A percentile compares a stretch with the other conserved stretches of the same genome.
phyloP scores from a whole-genome alignment of 2,113 vertebrate genomes.

The Mormoops blainvillei region DNA sequence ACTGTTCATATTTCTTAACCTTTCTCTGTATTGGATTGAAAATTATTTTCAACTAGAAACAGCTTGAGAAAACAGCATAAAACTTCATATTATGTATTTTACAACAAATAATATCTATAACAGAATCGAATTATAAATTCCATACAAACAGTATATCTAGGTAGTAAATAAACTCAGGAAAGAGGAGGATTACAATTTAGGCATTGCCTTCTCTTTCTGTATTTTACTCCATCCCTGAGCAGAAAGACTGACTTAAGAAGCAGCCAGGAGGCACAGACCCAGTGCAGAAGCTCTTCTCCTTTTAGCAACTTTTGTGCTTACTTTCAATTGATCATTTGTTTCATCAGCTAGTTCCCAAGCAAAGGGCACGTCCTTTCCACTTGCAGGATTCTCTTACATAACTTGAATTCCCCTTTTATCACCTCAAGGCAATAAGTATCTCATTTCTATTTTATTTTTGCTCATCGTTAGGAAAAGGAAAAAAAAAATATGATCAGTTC shows the following conservation, averaged over 20 bases:
- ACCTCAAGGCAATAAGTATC: constrained; percentile 77
- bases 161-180: not conserved
- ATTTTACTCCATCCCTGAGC: constrained; percentile 1
- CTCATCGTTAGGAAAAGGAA: constrained; percentile 66
- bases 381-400: constrained; percentile 78
- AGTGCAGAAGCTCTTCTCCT: constrained; percentile 52
- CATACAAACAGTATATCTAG: not conserved
- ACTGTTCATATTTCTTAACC: not conserved
- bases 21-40: not conserved
- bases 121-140: not conserved
- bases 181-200: not conserved
- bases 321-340: constrained; percentile 73
- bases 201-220: rapidly evolving
- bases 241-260: constrained; percentile 56
- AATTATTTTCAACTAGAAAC: not conserved
- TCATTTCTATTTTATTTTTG: constrained; percentile 83
- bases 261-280: not conserved
- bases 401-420: constrained; percentile 80
- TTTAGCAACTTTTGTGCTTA: constrained; percentile 66
- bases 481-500: constrained; percentile 77
- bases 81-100: not conserved
- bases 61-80: not conserved
- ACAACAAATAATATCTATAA: not conserved
- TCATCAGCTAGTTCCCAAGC: constrained; percentile 78
- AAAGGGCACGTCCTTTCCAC: constrained; percentile 76